Evolutionary conservation across 2,888 invertebrate species (phyloP), one percentile per base, ranked within the genome.

Genomic region (Nineta flava): DNA sequence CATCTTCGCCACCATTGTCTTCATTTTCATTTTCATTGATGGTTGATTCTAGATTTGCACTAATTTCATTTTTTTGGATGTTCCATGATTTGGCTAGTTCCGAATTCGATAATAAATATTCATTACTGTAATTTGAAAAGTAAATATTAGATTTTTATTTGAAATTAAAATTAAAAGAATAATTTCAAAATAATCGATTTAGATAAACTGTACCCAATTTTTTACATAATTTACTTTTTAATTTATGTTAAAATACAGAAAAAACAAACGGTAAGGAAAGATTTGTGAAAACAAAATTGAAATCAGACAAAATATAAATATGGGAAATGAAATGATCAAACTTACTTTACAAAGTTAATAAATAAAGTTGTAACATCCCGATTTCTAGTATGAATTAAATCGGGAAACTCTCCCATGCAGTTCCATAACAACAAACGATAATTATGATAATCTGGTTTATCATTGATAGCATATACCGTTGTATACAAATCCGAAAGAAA

Each of bases 391-490:
- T 93, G 91, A 57, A 83, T 83, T 10, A 87, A 71, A 53, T 81
- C 77, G 3, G 85, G 73, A 61, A 91, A 84, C 54, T 73, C 69
- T 1, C 73, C 69, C 76, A 94, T 79, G 17, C 81, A 74, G 65
- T 84, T 83, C 79, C 92, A 84, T n/a, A 95, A 64, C 48, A 90
- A 70, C 55, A 81, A 72, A 55, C 92, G 77, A 62, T 86, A 86
- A 63, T 88, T 87, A 9, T 72, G 66, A 57, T 76, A 74, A 69
- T 91, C 87, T 2, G 83, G 74, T 55, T 76, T 78, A 51, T 77
- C 77, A 1, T 64, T 59, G 40, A 75, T 26, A 2, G 2, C 26
- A 44, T 21, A 44, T 9, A 13, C 10, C 3, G 3, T 19, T 3
- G 26, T 17, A 44, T 44, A 44, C 7, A 26, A 44, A 44, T 19